Evolutionary conservation across 2,888 invertebrate genomes (phyloP).

Genomic region (Dusona sp.): DNA sequence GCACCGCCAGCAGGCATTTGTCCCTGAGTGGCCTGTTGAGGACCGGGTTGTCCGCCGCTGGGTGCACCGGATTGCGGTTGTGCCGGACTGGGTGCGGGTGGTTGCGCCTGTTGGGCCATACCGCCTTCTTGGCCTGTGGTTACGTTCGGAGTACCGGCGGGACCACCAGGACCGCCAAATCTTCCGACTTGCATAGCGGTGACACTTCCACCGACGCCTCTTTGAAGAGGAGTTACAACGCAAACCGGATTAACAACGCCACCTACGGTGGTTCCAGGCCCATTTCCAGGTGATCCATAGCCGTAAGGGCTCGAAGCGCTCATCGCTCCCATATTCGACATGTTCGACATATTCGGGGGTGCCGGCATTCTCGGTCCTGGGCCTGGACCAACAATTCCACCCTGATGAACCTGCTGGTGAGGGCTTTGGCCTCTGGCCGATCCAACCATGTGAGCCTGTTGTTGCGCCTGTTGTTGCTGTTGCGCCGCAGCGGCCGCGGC

Average conservation of each 20-base stretch:
- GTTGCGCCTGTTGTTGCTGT: conserved; percentile 84
- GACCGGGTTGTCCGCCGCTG: conserved; percentile 87
- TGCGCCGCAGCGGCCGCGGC: conserved; percentile 85
- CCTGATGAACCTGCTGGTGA: conserved; percentile 84
- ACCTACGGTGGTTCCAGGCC: conserved; percentile 79
- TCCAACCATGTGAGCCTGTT: conserved; percentile 81
- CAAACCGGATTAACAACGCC: conserved; percentile 82
- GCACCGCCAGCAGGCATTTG: conserved; percentile 84
- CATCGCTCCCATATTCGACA: conserved; percentile 84
- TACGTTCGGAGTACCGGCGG: conserved; percentile 84
- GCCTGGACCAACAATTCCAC: conserved; percentile 85
- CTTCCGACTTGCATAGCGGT: conserved; percentile 83
- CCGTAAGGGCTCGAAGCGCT: conserved; percentile 83
- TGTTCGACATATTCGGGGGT: conserved; percentile 85
- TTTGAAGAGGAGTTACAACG: conserved; percentile 87
- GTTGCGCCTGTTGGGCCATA: conserved; percentile 90
- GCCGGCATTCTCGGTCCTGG: conserved; percentile 88
- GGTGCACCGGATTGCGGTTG: conserved; percentile 92
- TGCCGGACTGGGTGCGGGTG: conserved; percentile 91
- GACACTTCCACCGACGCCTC: conserved; percentile 83
- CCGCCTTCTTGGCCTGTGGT: conserved; percentile 87
- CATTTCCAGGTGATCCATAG: conserved; percentile 82
- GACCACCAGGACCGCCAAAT: conserved; percentile 84
- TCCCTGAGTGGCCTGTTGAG: conserved; percentile 86
- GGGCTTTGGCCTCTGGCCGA: conserved; percentile 84